These are phyloP conservation scores for Tapera naevia DNA, from an alignment of 2,797 vertebrate genomes.

Conservation along the genomic window DNA sequence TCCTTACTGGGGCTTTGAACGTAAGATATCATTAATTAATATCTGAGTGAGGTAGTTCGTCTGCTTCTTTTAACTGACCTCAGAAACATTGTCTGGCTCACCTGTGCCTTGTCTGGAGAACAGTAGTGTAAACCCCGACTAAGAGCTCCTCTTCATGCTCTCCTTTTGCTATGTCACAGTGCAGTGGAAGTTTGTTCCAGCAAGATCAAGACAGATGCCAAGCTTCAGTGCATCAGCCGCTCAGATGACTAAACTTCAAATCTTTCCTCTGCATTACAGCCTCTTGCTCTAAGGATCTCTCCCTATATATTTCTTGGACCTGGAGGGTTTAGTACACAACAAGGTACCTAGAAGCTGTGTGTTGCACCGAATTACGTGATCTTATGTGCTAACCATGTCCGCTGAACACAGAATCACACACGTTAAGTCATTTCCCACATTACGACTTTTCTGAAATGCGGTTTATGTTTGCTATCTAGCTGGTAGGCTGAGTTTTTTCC, in stretches of 20 bases:
- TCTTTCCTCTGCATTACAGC: background rate
- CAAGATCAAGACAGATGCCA: background rate
- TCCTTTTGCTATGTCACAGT: background rate
- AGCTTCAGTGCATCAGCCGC: background rate
- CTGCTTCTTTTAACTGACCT: background rate
- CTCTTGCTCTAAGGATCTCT: background rate
- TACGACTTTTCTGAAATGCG: background rate
- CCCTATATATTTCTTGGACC: background rate
- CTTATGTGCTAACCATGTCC: background rate
- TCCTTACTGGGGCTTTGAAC: accelerated
- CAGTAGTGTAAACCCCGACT: background rate
- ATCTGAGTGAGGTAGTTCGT: background rate
- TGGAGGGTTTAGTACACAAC: background rate
- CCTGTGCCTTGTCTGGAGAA: background rate
- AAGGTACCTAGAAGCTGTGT: background rate
- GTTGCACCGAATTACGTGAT: background rate
- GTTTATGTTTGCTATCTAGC: background rate
- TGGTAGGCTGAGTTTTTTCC: background rate
- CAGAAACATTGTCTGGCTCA: background rate
- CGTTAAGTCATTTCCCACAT: background rate
- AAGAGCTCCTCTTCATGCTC: accelerated
- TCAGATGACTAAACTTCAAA: background rate
- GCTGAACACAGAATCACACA: background rate
- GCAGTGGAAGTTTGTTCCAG: background rate
- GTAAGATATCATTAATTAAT: background rate